These are phyloP conservation scores for Symphodus melops DNA, from an alignment of 2,113 vertebrate species.

Conservation along the genomic window DNA sequence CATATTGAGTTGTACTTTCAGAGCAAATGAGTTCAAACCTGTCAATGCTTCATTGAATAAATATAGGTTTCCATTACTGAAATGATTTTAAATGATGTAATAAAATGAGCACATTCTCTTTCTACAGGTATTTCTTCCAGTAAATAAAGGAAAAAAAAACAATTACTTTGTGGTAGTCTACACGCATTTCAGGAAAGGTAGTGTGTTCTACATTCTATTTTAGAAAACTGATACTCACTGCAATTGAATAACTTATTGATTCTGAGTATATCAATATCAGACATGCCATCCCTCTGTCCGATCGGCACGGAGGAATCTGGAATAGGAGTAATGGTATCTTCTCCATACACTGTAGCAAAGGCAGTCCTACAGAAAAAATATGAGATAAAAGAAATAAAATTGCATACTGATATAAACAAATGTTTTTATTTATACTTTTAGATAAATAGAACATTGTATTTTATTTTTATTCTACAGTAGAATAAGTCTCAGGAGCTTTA, in stretches of 20 bases:
- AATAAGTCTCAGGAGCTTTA: background rate
- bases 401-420: background rate
- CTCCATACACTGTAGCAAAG: background rate
- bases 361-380: background rate
- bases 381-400: background rate
- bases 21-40: background rate
- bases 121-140: background rate
- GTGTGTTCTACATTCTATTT: background rate
- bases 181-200: background rate
- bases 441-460: background rate
- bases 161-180: too few relatives aligned
- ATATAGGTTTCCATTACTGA: too few relatives aligned
- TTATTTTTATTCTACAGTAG: background rate
- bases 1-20: background rate
- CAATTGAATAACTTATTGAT: slow-evolving; percentile 52
- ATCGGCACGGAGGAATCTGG: slow-evolving; percentile 31
- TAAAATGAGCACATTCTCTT: too few relatives aligned
- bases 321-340: slow-evolving; percentile 35
- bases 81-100: too few relatives aligned
- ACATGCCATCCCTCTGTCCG: slow-evolving; percentile 37
- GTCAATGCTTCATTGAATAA: background rate
- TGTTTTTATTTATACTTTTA: background rate
- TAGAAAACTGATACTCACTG: slow-evolving; percentile 10
- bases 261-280: slow-evolving; percentile 38
- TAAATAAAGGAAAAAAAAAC: background rate